A percentile compares a stretch with the other conserved stretches of the same genome.
Evolutionary conservation across 2,888 invertebrate species (phyloP).

Genomic region (Amblyteles armatorius): DNA sequence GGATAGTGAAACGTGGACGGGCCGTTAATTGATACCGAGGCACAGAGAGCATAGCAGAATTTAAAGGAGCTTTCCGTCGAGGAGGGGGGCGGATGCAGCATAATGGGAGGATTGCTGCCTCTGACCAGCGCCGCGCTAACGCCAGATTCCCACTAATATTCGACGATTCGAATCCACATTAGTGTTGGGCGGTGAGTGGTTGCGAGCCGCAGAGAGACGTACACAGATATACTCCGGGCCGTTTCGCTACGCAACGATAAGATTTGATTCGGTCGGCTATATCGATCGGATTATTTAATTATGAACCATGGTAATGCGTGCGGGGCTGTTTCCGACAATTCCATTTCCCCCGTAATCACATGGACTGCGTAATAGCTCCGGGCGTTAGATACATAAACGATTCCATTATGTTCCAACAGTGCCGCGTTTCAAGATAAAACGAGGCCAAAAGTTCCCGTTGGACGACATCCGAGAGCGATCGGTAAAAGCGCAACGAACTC

Average conservation of each 20-base stretch:
- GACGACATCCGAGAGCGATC: not conserved
- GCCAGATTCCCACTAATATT: constrained; percentile 41
- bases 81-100: not conserved
- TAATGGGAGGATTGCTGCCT: constrained; percentile 46
- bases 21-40: constrained; percentile 48
- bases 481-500: not conserved
- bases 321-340: constrained; percentile 24
- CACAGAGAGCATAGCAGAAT: constrained; percentile 24
- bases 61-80: constrained; percentile 59
- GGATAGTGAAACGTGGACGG: constrained; percentile 22
- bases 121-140: constrained; percentile 3
- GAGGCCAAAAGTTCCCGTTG: constrained; percentile 1
- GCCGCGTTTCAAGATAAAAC: not conserved
- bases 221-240: not conserved
- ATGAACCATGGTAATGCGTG: constrained; percentile 39
- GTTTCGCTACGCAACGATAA: constrained; percentile 39
- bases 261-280: constrained; percentile 44
- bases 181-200: constrained; percentile 16
- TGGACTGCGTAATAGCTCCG: constrained; percentile 22
- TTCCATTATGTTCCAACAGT: constrained; percentile 18
- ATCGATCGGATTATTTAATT: constrained; percentile 60
- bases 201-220: constrained; percentile 3
- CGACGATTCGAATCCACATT: constrained; percentile 47
- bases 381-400: constrained; percentile 32
- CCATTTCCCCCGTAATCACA: constrained; percentile 40